Conservation (phyloP, 2,113 vertebrate species). For the Illadopsis cleaveri region DNA sequence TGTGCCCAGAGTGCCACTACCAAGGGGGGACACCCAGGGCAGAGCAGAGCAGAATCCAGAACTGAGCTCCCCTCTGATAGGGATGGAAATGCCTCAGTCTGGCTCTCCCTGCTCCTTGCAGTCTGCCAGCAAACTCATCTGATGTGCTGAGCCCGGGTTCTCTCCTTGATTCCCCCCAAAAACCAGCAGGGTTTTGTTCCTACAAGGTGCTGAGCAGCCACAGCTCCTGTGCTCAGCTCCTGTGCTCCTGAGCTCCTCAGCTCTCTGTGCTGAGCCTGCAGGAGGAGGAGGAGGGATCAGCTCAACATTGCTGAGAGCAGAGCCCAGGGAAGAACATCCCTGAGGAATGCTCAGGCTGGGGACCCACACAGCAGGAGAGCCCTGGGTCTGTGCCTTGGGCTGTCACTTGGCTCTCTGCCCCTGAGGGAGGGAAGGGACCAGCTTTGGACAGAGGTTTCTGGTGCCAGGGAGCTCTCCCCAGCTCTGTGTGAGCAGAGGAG, state of each 20-base stretch:
- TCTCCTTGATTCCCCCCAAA: background rate
- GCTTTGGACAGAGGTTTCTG: background rate
- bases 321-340: background rate
- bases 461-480: background rate
- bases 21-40: background rate
- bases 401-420: background rate
- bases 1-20: background rate
- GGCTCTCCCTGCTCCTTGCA: background rate
- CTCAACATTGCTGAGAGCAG: background rate
- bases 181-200: background rate
- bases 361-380: background rate
- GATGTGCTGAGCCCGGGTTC: background rate
- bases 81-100: background rate
- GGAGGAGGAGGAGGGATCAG: background rate
- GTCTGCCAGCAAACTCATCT: background rate
- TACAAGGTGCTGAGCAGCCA: slow-evolving; percentile 19
- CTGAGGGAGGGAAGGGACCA: background rate
- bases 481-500: background rate
- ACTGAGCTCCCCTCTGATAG: background rate
- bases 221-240: slow-evolving; percentile 39
- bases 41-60: background rate
- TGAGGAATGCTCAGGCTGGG: fast-evolving
- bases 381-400: background rate
- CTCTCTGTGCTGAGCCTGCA: background rate
- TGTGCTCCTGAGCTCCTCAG: too few species aligned